Evolutionary conservation across 2,888 invertebrate species (phyloP).

Genomic region (Drosophila austrosaltans): DNA sequence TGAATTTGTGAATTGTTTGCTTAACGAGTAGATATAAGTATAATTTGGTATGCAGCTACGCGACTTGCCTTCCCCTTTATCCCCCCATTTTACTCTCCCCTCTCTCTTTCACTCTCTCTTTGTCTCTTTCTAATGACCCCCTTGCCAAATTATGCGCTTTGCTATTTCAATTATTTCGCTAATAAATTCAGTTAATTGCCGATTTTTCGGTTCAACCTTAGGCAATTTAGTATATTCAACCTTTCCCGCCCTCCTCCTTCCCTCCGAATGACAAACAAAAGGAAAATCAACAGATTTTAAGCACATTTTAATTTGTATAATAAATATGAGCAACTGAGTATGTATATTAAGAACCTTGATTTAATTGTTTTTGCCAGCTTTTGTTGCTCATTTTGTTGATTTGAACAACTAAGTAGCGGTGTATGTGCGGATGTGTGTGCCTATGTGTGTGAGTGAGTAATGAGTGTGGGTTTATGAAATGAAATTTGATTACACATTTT

Average conservation of each 20-base stretch:
- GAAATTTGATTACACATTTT: constrained; percentile 58
- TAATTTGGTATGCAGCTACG: constrained; percentile 38
- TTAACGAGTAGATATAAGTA: constrained; percentile 38
- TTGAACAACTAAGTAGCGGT: constrained; percentile 61
- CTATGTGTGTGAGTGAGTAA: constrained; percentile 8
- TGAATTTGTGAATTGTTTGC: constrained; percentile 53
- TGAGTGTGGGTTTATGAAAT: constrained; percentile 25
- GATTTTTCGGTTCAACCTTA: constrained; percentile 20
- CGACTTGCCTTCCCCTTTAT: background rate
- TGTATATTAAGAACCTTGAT: constrained; percentile 48
- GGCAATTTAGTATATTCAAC: constrained; percentile 14
- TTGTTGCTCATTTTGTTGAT: constrained; percentile 48
- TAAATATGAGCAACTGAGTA: constrained; percentile 39
- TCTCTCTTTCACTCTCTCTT: too few relatives aligned
- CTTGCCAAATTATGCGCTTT: constrained; percentile 22
- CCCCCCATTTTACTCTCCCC: background rate
- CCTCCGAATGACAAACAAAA: background rate
- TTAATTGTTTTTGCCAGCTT: constrained; percentile 51
- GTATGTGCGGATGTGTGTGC: background rate
- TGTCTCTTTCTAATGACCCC: too few relatives aligned
- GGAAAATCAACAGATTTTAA: constrained; percentile 44
- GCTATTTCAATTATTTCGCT: constrained; percentile 65
- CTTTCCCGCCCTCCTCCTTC: background rate
- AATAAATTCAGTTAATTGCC: constrained; percentile 51
- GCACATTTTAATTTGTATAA: constrained; percentile 63